Evolutionary conservation across 2,797 vertebrate genomes (phyloP).

Genomic region (Syndactyla subalaris): DNA sequence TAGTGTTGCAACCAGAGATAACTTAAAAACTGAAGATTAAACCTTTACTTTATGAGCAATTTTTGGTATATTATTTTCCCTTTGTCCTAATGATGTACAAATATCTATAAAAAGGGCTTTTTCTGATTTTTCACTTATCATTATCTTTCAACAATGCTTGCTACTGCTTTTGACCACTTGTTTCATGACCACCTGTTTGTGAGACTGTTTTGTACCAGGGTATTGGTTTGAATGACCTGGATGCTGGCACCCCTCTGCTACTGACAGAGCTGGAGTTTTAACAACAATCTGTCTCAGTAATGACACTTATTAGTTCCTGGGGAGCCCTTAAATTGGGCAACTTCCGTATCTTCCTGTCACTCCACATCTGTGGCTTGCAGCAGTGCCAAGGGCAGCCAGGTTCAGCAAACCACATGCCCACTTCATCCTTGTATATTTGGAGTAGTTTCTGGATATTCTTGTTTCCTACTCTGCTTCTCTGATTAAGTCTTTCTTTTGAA

Average conservation of each 20-base stretch:
- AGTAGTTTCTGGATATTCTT: background rate
- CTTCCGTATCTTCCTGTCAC: background rate
- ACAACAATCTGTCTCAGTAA: background rate
- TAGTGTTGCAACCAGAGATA: background rate
- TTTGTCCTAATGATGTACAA: background rate
- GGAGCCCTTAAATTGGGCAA: background rate
- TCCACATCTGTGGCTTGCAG: background rate
- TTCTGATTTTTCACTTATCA: background rate
- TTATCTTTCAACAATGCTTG: background rate
- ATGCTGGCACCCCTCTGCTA: background rate
- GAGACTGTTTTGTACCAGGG: background rate
- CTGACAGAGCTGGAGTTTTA: background rate
- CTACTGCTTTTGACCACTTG: background rate
- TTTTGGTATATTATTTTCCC: background rate
- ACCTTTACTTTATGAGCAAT: background rate
- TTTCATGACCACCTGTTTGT: background rate
- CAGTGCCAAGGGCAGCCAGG: background rate
- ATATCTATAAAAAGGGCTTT: background rate
- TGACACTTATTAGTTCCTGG: fast-evolving
- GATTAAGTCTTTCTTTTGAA: background rate
- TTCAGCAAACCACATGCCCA: background rate
- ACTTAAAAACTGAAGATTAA: background rate
- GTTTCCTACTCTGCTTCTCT: background rate
- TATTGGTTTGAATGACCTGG: background rate
- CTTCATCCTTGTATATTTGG: background rate